Evolutionary conservation across 2,888 invertebrate genomes (phyloP).

Genomic region (Antheraea assamensis): DNA sequence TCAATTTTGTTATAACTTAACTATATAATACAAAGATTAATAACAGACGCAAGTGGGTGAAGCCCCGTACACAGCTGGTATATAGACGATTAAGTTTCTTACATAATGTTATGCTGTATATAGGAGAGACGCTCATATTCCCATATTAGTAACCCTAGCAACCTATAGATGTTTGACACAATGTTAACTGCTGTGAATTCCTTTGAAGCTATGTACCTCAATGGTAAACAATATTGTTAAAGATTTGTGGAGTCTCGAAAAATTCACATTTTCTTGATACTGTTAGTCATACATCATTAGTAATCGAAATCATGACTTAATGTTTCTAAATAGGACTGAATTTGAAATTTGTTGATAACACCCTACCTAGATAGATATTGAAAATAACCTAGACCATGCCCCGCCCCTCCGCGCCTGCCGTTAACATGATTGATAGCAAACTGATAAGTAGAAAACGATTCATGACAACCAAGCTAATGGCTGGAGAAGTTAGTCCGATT

Average conservation of each 20-base stretch:
- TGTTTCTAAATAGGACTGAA: background rate
- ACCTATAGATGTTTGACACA: background rate
- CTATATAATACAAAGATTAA: too few relatives aligned
- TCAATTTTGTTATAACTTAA: too few relatives aligned
- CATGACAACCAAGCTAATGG: background rate
- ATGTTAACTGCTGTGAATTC: background rate
- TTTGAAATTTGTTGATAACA: background rate
- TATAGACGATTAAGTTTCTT: background rate
- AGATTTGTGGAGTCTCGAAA: background rate
- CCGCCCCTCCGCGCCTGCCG: background rate
- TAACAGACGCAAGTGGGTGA: too few relatives aligned
- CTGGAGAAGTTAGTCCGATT: background rate
- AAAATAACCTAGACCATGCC: background rate
- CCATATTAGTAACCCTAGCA: background rate
- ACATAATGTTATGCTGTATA: background rate
- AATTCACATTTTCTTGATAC: background rate
- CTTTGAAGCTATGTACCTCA: background rate
- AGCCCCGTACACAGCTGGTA: too few relatives aligned
- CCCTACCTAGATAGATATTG: background rate
- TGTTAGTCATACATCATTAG: background rate
- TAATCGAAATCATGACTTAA: too few relatives aligned
- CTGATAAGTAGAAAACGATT: background rate
- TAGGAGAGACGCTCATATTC: background rate
- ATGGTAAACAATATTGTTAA: background rate
- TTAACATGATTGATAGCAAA: background rate